phyloP scores from a whole-genome alignment of 2,888 invertebrate genomes.

The Lycophotia porphyrea region DNA sequence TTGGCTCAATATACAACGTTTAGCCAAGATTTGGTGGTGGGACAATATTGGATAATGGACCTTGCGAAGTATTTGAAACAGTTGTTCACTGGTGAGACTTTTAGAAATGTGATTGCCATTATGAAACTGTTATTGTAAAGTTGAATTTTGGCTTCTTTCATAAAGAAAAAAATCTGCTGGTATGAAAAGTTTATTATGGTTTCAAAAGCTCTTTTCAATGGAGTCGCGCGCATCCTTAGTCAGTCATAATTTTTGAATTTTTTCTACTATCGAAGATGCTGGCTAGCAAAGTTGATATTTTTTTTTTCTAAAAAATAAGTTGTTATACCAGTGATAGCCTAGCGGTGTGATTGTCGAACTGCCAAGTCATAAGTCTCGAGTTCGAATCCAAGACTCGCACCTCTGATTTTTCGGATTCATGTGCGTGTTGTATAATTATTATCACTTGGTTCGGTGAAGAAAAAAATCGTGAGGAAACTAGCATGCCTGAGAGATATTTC shows the following conservation, averaged over 20 bases:
- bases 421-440: no score
- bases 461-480: no score
- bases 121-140: neutral
- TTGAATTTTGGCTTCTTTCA: neutral
- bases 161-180: neutral
- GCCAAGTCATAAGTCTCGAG: no score
- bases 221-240: neutral
- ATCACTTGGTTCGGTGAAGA: no score
- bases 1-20: neutral
- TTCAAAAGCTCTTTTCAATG: neutral
- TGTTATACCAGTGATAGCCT: no score
- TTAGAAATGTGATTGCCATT: neutral
- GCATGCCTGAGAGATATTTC: no score
- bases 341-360: no score
- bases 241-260: no score
- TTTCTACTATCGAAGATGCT: no score
- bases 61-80: neutral
- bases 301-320: neutral
- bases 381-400: no score
- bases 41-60: constrained; percentile 21
- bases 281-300: no score
- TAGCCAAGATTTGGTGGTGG: neutral
- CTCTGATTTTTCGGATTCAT: no score
- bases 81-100: neutral
- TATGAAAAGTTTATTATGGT: neutral